Percentiles rank a stretch among this genome's conserved stretches.
Evolutionary conservation across 2,888 invertebrate genomes (phyloP).

Genomic region (Isotomurus palustris): DNA sequence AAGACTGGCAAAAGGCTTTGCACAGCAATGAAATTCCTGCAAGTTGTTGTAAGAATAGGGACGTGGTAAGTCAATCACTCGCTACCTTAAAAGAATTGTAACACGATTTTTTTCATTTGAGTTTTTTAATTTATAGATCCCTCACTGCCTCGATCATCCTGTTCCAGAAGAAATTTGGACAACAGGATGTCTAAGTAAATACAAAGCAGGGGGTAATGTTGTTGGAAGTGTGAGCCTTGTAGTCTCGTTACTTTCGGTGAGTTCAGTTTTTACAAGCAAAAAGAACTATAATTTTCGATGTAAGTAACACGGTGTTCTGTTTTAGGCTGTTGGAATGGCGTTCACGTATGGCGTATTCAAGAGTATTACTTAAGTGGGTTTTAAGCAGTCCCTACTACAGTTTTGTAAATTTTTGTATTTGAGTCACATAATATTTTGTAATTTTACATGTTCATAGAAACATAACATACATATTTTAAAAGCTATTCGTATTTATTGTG

Average conservation of each 20-base stretch:
- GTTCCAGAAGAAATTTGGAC: constrained; percentile 63
- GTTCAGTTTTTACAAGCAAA: not conserved
- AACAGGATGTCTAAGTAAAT: constrained; percentile 70
- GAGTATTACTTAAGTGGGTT: constrained; percentile 60
- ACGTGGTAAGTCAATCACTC: constrained; percentile 17
- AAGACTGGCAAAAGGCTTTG: constrained; percentile 61
- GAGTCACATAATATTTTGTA: not conserved
- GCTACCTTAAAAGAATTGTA: not conserved
- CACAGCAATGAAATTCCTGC: constrained; percentile 43
- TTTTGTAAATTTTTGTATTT: not conserved
- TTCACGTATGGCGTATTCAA: constrained; percentile 79
- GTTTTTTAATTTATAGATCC: constrained; percentile 48
- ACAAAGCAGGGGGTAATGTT: constrained; percentile 69
- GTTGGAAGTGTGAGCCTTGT: constrained; percentile 76
- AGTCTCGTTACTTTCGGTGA: constrained; percentile 79
- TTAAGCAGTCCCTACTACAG: not conserved
- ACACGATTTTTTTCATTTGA: not conserved
- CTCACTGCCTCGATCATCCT: constrained; percentile 58
- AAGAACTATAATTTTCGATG: not conserved
- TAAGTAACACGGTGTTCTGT: constrained; percentile 46
- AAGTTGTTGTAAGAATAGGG: constrained; percentile 46
- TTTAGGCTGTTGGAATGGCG: constrained; percentile 77
- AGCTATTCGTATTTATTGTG: not conserved
- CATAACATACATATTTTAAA: not conserved
- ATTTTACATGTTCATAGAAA: not conserved